phyloP scores from a whole-genome alignment of 2,797 vertebrate species.

The Poecilia velifera region DNA sequence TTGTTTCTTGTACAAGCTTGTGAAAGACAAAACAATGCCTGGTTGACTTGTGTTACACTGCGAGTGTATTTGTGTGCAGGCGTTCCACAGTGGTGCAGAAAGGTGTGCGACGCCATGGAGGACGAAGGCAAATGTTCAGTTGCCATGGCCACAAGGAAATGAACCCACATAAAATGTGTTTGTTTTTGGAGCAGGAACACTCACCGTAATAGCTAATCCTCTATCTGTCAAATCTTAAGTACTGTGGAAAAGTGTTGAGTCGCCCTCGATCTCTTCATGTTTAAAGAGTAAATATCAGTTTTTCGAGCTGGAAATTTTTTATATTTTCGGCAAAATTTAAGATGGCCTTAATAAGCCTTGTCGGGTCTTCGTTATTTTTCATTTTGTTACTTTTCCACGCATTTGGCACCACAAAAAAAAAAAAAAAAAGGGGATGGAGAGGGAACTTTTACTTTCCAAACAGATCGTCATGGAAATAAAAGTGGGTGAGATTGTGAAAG shows the following conservation, averaged over 20 bases:
- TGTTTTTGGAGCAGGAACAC: constrained; percentile 37
- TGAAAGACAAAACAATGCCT: neutral
- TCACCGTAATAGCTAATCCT: constrained; percentile 55
- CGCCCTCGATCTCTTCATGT: neutral
- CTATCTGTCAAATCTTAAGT: constrained; percentile 62
- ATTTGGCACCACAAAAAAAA: neutral
- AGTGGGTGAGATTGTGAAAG: neutral
- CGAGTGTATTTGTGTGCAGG: constrained; percentile 18
- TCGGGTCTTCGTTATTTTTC: neutral
- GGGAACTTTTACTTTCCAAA: neutral
- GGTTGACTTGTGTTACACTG: constrained; percentile 1
- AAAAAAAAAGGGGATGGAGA: neutral
- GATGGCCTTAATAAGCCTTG: neutral
- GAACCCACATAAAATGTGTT: constrained; percentile 40
- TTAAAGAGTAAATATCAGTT: neutral
- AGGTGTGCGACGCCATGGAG: constrained; percentile 31
- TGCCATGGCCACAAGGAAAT: constrained; percentile 37
- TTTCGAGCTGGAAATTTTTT: neutral
- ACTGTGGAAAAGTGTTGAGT: constrained; percentile 7
- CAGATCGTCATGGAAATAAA: neutral
- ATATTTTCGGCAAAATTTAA: neutral
- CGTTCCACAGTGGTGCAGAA: constrained; percentile 30
- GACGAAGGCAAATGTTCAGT: constrained; percentile 17
- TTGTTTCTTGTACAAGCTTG: constrained; percentile 2
- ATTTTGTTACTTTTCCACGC: neutral